Conservation (phyloP, 2,797 vertebrate genomes). For the Poecilia velifera region DNA sequence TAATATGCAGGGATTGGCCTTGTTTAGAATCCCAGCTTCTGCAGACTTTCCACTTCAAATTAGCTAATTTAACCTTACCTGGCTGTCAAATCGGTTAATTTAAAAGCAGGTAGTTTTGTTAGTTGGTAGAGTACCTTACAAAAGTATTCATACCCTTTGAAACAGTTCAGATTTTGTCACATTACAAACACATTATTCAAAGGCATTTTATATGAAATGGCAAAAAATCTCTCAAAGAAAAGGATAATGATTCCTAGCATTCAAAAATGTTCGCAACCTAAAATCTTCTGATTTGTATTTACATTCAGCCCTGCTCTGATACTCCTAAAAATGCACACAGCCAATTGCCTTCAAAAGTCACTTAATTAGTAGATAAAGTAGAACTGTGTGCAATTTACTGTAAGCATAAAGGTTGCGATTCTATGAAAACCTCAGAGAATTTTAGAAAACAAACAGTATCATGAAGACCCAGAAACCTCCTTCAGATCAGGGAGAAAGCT, state of each 20-base stretch:
- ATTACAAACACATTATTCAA: neutral
- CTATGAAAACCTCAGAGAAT: neutral
- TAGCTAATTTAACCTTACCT: neutral
- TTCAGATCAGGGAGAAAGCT: neutral
- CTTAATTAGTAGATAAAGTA: neutral
- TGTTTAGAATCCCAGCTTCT: constrained; percentile 13
- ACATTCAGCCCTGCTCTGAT: neutral
- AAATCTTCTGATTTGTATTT: neutral
- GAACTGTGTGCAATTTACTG: neutral
- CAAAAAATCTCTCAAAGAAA: neutral
- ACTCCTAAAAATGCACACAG: neutral
- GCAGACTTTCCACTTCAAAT: constrained; percentile 2
- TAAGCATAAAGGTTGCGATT: neutral
- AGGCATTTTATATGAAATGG: neutral
- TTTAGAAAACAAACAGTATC: neutral
- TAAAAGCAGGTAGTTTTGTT: neutral
- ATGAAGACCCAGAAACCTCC: neutral
- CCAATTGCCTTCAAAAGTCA: neutral
- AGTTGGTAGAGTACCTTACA: neutral
- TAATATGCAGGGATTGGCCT: constrained; percentile 1
- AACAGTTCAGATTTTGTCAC: neutral
- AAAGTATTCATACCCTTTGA: neutral
- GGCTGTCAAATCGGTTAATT: neutral
- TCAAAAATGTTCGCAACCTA: neutral
- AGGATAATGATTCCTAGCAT: neutral